phyloP scores from a whole-genome alignment of 2,113 vertebrate species.

The Cepphus grylle region DNA sequence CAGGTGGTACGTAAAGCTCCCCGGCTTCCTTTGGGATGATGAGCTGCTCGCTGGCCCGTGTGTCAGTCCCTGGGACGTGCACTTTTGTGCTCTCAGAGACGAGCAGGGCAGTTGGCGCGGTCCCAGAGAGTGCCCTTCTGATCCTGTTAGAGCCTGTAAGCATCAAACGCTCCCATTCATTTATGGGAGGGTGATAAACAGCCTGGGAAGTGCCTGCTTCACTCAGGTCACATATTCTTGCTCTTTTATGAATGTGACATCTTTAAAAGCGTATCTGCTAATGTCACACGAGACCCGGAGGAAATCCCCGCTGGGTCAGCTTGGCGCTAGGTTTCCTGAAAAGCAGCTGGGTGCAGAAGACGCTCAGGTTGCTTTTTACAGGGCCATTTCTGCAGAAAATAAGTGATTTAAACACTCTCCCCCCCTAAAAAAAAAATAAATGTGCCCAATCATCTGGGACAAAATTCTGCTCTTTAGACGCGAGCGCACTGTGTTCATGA shows the following conservation, averaged over 20 bases:
- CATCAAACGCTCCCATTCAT: slow-evolving; percentile 19
- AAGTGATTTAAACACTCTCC: background rate
- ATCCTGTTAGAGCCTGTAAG: background rate
- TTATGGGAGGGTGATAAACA: background rate
- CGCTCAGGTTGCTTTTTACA: background rate
- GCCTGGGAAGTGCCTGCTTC: slow-evolving; percentile 37
- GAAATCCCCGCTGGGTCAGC: background rate
- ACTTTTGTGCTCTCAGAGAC: background rate
- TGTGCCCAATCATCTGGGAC: background rate
- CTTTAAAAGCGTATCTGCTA: background rate
- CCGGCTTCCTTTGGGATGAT: background rate
- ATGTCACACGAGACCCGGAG: background rate
- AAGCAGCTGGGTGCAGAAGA: background rate
- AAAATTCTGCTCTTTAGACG: background rate
- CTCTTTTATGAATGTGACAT: slow-evolving; percentile 21
- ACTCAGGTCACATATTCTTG: background rate
- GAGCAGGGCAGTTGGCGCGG: background rate
- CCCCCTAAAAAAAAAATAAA: background rate
- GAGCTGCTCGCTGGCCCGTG: background rate
- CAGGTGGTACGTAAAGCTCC: background rate
- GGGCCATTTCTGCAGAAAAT: background rate
- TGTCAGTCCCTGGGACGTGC: background rate
- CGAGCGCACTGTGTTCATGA: accelerated
- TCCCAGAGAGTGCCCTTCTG: slow-evolving; percentile 14
- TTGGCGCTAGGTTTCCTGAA: background rate